Evolutionary conservation across 2,888 invertebrate species (phyloP).

Genomic region (Agrilus cyanescens): DNA sequence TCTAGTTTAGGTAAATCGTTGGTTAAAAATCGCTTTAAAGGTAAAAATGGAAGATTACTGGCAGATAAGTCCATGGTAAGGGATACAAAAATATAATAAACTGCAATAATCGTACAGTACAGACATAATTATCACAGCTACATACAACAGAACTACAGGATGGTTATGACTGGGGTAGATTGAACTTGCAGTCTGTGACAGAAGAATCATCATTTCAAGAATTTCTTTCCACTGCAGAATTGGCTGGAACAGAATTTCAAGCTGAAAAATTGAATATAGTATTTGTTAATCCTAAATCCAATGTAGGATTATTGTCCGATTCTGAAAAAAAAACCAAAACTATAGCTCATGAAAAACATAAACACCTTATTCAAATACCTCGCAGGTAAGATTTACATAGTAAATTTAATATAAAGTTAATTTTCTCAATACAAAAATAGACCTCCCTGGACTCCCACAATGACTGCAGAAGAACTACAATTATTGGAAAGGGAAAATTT

Average conservation of each 20-base stretch:
- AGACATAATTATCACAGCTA: conserved; percentile 38
- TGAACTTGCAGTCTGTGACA: conserved; percentile 86
- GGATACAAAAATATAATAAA: conserved; percentile 2
- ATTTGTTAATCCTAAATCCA: conserved; percentile 53
- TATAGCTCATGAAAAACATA: conserved; percentile 45
- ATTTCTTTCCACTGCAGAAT: conserved; percentile 86
- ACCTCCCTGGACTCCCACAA: conserved; percentile 68
- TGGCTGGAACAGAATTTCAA: conserved; percentile 89
- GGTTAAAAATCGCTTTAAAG: conserved; percentile 64
- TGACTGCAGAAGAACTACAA: conserved; percentile 69
- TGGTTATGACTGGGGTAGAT: conserved; percentile 81
- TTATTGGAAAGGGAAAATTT: conserved; percentile 71
- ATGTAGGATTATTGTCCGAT: conserved; percentile 46
- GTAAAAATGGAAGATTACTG: conserved; percentile 50
- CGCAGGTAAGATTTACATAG: conserved; percentile 45
- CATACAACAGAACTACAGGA: conserved; percentile 83
- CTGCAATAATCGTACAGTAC: not conserved
- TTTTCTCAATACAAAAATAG: conserved; percentile 35
- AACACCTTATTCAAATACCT: conserved; percentile 63
- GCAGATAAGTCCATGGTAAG: conserved; percentile 64
- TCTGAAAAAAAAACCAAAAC: conserved; percentile 43
- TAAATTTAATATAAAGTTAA: not conserved
- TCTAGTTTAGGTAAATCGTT: conserved; percentile 52
- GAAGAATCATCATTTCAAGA: conserved; percentile 95
- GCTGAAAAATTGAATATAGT: conserved; percentile 80